Conservation (phyloP, 2,888 invertebrate genomes). For the Sminthurinus aureus region DNA sequence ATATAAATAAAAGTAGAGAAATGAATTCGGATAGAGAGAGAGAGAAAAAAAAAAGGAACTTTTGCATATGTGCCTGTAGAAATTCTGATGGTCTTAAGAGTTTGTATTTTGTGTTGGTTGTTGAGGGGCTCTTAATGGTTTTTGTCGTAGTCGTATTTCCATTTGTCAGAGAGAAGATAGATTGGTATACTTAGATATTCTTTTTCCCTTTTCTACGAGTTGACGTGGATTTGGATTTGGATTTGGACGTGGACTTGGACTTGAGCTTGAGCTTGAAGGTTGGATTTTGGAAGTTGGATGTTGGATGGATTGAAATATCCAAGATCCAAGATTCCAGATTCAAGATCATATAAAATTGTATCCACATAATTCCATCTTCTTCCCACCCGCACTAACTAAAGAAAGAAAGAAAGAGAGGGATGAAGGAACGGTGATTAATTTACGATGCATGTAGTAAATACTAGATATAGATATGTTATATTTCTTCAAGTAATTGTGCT, state of each 20-base stretch:
- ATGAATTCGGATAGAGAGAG: constrained; percentile 38
- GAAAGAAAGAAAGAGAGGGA: too few species aligned
- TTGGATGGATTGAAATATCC: constrained; percentile 6
- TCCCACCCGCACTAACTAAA: constrained; percentile 34
- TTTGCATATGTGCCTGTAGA: neutral
- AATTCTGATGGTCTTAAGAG: neutral
- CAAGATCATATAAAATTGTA: too few species aligned
- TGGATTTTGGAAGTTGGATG: constrained; percentile 18
- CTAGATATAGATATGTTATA: neutral
- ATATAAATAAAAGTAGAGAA: constrained; percentile 38
- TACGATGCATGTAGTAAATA: too few species aligned
- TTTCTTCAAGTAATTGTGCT: constrained; percentile 40
- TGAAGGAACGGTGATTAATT: constrained; percentile 32
- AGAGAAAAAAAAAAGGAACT: constrained; percentile 40
- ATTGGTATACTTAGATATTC: constrained; percentile 41
- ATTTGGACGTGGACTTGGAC: neutral
- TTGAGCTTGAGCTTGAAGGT: neutral
- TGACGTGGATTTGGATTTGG: neutral
- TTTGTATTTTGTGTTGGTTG: neutral
- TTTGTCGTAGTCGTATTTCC: constrained; percentile 42
- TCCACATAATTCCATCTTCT: neutral
- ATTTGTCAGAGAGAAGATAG: constrained; percentile 49
- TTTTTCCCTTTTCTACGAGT: neutral
- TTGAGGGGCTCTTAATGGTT: constrained; percentile 43
- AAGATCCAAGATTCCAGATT: too few species aligned